Conservation (phyloP, 2,888 invertebrate genomes). For the Napeogenes inachia region DNA sequence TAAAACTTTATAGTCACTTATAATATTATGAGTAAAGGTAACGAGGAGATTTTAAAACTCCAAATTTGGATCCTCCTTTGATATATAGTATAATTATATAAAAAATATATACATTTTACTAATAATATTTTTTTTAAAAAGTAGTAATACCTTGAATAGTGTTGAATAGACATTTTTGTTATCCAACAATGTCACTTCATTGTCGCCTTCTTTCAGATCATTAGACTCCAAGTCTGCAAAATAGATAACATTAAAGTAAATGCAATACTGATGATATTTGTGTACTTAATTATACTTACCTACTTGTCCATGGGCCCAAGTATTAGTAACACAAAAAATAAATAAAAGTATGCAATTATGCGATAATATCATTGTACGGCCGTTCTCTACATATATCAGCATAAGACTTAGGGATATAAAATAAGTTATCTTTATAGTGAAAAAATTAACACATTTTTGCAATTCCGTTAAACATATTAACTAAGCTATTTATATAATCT, state of each 20-base stretch:
- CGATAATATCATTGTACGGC: background rate
- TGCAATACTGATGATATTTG: background rate
- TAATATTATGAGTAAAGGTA: too few species aligned
- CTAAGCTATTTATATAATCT: too few species aligned
- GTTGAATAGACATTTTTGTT: background rate
- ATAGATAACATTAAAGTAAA: background rate
- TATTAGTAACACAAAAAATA: background rate
- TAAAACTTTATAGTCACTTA: too few species aligned
- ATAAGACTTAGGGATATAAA: background rate
- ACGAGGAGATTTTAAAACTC: too few species aligned
- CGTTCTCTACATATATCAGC: background rate
- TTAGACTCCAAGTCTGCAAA: background rate
- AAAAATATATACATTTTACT: too few species aligned
- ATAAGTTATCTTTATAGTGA: background rate
- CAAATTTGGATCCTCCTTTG: too few species aligned
- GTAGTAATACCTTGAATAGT: too few species aligned
- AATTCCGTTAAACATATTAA: too few species aligned
- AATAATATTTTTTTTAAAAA: too few species aligned
- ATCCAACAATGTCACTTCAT: background rate
- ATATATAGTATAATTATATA: too few species aligned
- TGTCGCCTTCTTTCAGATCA: background rate
- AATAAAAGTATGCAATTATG: background rate
- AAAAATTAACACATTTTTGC: too few species aligned
- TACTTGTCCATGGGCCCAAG: too few species aligned
- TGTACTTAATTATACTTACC: background rate